Conservation (phyloP, 2,888 invertebrate species). For the Nomada fucata region DNA sequence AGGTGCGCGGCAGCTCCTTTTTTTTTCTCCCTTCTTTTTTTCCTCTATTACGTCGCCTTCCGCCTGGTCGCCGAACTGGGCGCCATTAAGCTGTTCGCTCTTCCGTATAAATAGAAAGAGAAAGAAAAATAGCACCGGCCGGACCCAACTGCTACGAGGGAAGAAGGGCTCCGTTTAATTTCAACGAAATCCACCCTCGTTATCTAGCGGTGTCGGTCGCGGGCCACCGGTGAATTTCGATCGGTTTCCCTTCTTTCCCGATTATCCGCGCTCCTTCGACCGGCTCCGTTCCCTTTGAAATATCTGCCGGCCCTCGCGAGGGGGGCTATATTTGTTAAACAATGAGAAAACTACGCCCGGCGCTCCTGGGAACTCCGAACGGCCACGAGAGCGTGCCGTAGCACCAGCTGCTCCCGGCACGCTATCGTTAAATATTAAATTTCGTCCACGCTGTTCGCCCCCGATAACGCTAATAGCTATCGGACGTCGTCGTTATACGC, state of each 20-base stretch:
- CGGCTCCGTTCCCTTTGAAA: neutral
- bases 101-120: conserved; percentile 79
- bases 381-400: conserved; percentile 14
- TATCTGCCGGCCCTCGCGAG: conserved; percentile 1
- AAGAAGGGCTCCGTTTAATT: conserved; percentile 61
- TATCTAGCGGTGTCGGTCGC: conserved; percentile 33
- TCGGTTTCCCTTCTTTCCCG: neutral
- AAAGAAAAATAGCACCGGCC: conserved; percentile 33
- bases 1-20: conserved; percentile 42
- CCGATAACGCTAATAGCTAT: conserved; percentile 57
- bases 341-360: conserved; percentile 3
- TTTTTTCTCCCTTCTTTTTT: conserved; percentile 59
- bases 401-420: conserved; percentile 52
- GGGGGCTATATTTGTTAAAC: conserved; percentile 21
- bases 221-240: conserved; percentile 23
- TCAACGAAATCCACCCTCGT: conserved; percentile 57
- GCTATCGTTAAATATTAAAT: conserved; percentile 67
- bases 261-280: neutral
- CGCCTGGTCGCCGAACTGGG: conserved; percentile 79
- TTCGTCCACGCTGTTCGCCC: conserved; percentile 21
- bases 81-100: conserved; percentile 81
- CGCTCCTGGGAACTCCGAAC: conserved; percentile 23
- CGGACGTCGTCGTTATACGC: conserved; percentile 1
- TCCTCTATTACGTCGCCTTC: conserved; percentile 81
- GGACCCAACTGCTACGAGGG: conserved; percentile 19